Base-by-base conservation (phyloP, 2,113 vertebrate genomes). In the Grallaria varia region DNA sequence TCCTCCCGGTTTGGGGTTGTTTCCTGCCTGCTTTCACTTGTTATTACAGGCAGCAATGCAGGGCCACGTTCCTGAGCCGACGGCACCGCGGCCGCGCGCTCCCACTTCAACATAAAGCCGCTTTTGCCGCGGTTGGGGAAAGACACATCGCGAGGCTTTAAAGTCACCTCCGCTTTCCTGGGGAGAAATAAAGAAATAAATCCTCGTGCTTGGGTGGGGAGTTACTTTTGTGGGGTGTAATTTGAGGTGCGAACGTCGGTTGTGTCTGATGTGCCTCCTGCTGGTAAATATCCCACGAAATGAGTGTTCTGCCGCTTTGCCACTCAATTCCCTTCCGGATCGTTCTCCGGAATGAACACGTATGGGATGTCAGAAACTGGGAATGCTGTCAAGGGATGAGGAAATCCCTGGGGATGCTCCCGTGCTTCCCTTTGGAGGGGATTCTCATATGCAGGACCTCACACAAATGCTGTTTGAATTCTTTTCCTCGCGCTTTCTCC, bases 111-210 rank as follows among this genome's bases (percentile, higher is more conserved):
- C 58, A 4, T 7, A 18, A 55, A 80, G 3, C 31, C 1, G 4
- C 0, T 30, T 91, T 69, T 18, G 24, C 50, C 78, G 55, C 13
- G 59, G 4, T 12, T 68, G 69, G 20, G 59, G 44, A 42, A 58
- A 19, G 33, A 62, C 6, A 4, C 2, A 1, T n/a, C 24, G 19
- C 1, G 0, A 9, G 53, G 60, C 33, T 68, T n/a, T 39, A 31
- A 31, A 53, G 11, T 91, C 22, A 3, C n/a, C 15, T 40, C 44
- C 2, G 1, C 16, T 64, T 68, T n/a, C 37, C 45, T 49, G 11
- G 14, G 12, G 24, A 71, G 45, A 69, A 31, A 16, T 3, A 10
- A 22, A 71, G 45, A 69, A 31, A 16, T 3, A 10, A 22, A 37
- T 73, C 55, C 45, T 39, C 27, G 22, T 42, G 56, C 6, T 21